Evolutionary conservation across 2,888 invertebrate species (phyloP).

Genomic region (Actias luna): DNA sequence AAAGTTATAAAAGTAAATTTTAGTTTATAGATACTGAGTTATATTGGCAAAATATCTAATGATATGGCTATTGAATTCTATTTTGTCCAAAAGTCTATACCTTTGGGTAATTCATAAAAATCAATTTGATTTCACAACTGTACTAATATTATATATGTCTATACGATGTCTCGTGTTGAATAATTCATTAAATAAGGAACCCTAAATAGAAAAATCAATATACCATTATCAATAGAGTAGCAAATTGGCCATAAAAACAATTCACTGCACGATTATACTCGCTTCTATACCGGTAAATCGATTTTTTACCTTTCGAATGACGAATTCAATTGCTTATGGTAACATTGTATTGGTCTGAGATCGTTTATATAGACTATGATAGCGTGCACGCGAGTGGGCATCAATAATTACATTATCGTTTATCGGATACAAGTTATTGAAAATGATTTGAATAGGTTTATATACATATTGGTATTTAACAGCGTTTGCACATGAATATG

Average conservation of each 20-base stretch:
- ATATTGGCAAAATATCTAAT: too few species aligned
- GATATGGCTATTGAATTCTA: too few species aligned
- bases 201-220: constrained; percentile 51
- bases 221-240: constrained; percentile 51
- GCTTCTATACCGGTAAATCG: constrained; percentile 59
- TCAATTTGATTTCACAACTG: background rate
- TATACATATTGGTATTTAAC: background rate
- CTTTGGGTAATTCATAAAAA: background rate
- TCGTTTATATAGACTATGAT: constrained; percentile 32
- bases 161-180: background rate
- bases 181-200: constrained; percentile 28
- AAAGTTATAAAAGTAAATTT: too few species aligned
- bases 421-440: constrained; percentile 1
- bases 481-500: too few species aligned
- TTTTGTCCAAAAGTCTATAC: background rate
- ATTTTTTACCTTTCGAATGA: constrained; percentile 57
- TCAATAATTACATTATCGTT: background rate
- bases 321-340: constrained; percentile 62
- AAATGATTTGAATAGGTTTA: background rate
- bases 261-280: constrained; percentile 58
- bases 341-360: constrained; percentile 53
- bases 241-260: constrained; percentile 63
- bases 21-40: too few species aligned
- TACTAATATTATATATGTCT: background rate
- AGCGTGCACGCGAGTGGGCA: constrained; percentile 8